These are phyloP conservation scores for Pipra filicauda DNA, from an alignment of 2,113 vertebrate species.

Conservation along the genomic window DNA sequence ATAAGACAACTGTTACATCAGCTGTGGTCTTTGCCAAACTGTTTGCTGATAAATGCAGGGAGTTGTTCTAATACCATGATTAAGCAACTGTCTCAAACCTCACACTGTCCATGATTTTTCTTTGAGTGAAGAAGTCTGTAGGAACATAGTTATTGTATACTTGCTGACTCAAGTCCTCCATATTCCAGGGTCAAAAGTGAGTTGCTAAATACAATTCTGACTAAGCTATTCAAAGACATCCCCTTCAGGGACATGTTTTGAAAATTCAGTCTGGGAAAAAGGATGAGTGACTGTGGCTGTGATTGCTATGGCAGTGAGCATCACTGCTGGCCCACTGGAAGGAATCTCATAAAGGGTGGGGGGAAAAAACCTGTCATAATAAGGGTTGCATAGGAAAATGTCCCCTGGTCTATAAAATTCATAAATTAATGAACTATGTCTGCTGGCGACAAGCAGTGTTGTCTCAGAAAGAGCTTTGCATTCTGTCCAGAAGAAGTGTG, in stretches of 20 bases:
- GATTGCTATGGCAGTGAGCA: background rate
- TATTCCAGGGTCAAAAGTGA: background rate
- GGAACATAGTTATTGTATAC: background rate
- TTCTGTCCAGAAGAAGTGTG: background rate
- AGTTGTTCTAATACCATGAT: background rate
- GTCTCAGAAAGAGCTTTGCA: background rate
- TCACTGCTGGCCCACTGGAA: background rate
- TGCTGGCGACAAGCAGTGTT: background rate
- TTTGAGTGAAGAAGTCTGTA: background rate
- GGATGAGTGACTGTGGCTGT: background rate
- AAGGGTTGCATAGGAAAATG: background rate
- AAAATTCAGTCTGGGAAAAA: background rate
- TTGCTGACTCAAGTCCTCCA: background rate
- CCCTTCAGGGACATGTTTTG: background rate
- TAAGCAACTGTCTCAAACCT: conserved; percentile 1
- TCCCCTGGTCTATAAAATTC: background rate
- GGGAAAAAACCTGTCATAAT: background rate
- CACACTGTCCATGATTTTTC: background rate
- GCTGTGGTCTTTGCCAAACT: background rate
- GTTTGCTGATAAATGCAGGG: conserved; percentile 29
- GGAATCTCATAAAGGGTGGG: background rate
- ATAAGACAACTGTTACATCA: background rate
- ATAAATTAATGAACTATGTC: background rate
- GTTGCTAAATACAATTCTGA: conserved; percentile 10
- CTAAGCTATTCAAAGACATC: background rate